phyloP scores from a whole-genome alignment of 1,140 invertebrate species.

The Zaprionus kolodkinae region DNA sequence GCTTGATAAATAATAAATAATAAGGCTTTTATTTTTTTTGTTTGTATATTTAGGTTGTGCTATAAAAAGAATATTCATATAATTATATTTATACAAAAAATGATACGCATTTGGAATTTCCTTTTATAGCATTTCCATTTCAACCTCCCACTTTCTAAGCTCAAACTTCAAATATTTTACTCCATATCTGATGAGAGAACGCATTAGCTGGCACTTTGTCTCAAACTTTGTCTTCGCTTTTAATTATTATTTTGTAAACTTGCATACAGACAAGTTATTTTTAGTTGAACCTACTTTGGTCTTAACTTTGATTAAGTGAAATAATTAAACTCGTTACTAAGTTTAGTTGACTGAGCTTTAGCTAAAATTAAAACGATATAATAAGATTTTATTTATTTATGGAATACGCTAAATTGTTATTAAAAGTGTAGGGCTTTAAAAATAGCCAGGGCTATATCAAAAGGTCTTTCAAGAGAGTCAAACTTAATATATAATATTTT shows the following conservation, averaged over 20 bases:
- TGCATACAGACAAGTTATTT: not conserved
- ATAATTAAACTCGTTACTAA: not conserved
- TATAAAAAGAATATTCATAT: too few species aligned
- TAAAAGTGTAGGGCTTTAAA: not conserved
- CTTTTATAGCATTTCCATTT: too few species aligned
- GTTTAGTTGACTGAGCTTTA: not conserved
- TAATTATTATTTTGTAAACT: not conserved
- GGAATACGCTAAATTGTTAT: not conserved
- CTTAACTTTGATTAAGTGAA: not conserved
- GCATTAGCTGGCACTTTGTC: not conserved
- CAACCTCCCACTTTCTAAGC: too few species aligned
- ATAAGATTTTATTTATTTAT: not conserved
- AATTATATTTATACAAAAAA: too few species aligned
- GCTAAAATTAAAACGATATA: not conserved
- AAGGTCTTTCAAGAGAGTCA: too few species aligned
- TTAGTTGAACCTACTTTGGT: slow-evolving; percentile 24
- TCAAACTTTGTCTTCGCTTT: not conserved
- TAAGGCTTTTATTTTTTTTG: too few species aligned
- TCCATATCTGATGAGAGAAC: not conserved
- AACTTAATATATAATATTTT: not conserved
- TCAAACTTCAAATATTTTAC: too few species aligned
- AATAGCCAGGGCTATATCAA: too few species aligned
- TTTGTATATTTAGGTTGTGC: too few species aligned
- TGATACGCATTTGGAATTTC: too few species aligned
- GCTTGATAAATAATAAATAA: not conserved